Base-by-base conservation (phyloP, 2,888 invertebrate species). In the Pristionchus arcanus region DNA sequence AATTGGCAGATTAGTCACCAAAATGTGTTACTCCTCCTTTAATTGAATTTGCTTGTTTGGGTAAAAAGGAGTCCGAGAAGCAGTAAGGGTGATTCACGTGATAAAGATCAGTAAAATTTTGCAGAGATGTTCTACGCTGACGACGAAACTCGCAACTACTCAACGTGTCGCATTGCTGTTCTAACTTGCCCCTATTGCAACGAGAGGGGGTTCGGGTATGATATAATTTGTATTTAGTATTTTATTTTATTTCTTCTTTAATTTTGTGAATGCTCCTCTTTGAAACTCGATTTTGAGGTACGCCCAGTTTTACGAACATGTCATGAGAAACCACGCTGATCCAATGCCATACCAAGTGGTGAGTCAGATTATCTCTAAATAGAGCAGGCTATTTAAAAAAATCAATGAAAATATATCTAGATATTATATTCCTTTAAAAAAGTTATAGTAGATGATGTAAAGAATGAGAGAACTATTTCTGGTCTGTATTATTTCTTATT, bases 181-280 rank as follows among this genome's bases (percentile, higher is more conserved):
- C 98, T 98, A 96, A 98, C 98, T 92, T 99, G 99, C 96, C 99
- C 99, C 81, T 98, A 98, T 96, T 99, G 99, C 87, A 97, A 98
- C 95, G 97, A 97, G 95, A 97, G 98, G 97, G 99, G 99, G 89
- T 98, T 97, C 96, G 98, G 98, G 71, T 71, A 28, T 28, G 66
- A 28, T 19, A 66, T 13, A 2, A 66, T n/a, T 28, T 28, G 25
- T 28, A 66, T 66, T 21, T 25, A 11, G 7, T 59, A 49, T 49
- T 49, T 49, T 9, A 49, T 49, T 49, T 3, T 49, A 28, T 68
- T 28, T 28, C n/a, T 28, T 15, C 28, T 68, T 25, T 28, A 31
- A 28, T 13, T 28, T 28, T 68, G 68, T 68, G 9, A 63, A 63
- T 63, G 5, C 19, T 13, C 21, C 7, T 21, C 11, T 66, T 28